Percentiles rank a stretch among this genome's conserved stretches.
Evolutionary conservation across 2,888 invertebrate genomes (phyloP).

Genomic region (Itoplectis maculator): DNA sequence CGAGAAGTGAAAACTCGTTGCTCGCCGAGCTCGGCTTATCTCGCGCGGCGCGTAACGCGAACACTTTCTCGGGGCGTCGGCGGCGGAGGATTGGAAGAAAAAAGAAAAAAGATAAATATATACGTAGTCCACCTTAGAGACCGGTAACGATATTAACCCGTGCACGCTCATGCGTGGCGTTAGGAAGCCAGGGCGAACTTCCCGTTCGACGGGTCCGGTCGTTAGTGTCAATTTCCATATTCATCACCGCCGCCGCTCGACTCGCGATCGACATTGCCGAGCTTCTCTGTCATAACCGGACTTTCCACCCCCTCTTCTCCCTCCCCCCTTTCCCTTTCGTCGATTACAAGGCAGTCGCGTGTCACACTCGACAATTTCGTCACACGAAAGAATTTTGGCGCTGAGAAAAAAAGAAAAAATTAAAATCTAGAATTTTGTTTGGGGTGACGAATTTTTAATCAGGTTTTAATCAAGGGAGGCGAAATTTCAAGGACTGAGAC

Average conservation of each 20-base stretch:
- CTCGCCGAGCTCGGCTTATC: constrained; percentile 59
- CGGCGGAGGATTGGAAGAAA: constrained; percentile 57
- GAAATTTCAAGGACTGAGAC: too few species aligned
- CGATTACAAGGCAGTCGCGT: constrained; percentile 71
- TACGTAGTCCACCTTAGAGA: constrained; percentile 18
- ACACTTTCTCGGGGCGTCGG: constrained; percentile 63
- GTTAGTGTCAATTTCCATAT: constrained; percentile 61
- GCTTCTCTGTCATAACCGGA: constrained; percentile 68
- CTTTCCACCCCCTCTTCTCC: too few species aligned
- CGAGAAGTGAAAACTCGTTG: constrained; percentile 67
- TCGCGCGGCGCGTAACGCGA: constrained; percentile 54
- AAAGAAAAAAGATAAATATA: constrained; percentile 16
- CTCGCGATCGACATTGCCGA: not conserved
- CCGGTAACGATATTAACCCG: constrained; percentile 51
- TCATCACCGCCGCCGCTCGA: constrained; percentile 47
- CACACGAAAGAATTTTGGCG: not conserved
- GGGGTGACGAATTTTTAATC: too few species aligned
- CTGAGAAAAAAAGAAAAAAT: not conserved
- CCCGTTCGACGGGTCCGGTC: constrained; percentile 61
- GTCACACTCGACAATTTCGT: constrained; percentile 74
- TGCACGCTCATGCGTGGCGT: constrained; percentile 63
- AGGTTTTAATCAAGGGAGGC: too few species aligned
- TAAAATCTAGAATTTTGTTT: not conserved
- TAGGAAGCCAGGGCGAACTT: constrained; percentile 64
- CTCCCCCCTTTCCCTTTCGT: too few species aligned